A percentile compares a stretch with the other conserved stretches of the same genome.
phyloP scores from a whole-genome alignment of 2,113 vertebrate species.

The Pitta sordida region DNA sequence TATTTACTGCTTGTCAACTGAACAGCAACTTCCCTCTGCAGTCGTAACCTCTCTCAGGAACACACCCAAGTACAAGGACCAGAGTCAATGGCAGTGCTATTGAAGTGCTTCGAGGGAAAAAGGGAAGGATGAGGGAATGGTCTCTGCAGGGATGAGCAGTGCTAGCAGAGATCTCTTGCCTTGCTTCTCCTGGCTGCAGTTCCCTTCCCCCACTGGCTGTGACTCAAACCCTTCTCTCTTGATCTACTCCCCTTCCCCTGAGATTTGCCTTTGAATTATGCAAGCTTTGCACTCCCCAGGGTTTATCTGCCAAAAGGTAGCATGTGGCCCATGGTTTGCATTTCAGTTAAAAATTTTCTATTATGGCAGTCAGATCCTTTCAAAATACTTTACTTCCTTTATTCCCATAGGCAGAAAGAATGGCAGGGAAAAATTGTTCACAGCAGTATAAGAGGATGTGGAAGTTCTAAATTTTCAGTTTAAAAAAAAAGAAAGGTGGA shows the following conservation, averaged over 20 bases:
- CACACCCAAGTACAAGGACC: background rate
- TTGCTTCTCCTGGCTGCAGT: background rate
- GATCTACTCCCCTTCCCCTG: constrained; percentile 6
- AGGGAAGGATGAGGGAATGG: background rate
- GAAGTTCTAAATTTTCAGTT: constrained; percentile 52
- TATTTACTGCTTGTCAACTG: background rate
- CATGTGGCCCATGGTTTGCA: constrained; percentile 60
- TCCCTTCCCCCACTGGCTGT: constrained; percentile 5
- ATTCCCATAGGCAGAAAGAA: constrained; percentile 62
- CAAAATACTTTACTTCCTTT: constrained; percentile 62
- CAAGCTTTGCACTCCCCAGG: constrained; percentile 44
- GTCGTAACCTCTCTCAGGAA: background rate
- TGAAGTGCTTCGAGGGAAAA: background rate
- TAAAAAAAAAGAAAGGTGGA: background rate
- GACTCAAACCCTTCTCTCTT: background rate
- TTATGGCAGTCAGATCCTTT: constrained; percentile 52
- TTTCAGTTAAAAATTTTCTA: constrained; percentile 57
- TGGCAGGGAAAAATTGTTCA: constrained; percentile 62
- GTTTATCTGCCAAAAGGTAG: constrained; percentile 64
- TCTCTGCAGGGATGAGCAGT: background rate
- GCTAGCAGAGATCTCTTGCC: background rate
- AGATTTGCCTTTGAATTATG: constrained; percentile 57
- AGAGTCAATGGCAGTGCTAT: background rate
- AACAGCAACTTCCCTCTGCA: background rate
- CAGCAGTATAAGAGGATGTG: constrained; percentile 47